These are phyloP conservation scores for Rhinichthys klamathensis DNA, from an alignment of 2,113 vertebrate species.

Conservation along the genomic window DNA sequence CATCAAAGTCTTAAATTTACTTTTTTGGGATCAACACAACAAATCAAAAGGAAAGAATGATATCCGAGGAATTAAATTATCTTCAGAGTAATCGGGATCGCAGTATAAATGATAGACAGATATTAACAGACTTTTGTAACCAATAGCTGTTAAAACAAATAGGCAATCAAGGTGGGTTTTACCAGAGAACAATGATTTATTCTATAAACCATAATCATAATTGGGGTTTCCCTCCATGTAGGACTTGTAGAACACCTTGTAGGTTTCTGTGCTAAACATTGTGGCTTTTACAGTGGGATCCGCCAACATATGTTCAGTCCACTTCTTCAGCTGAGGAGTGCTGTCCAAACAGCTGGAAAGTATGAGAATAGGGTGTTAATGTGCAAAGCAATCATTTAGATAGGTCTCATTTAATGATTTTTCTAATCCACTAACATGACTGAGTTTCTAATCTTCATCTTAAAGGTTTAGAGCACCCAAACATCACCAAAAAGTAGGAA, in stretches of 20 bases:
- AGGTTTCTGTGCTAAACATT: conserved; percentile 64
- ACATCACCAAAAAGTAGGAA: too few relatives aligned
- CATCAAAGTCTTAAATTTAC: background rate
- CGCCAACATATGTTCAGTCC: conserved; percentile 80
- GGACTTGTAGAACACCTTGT: conserved; percentile 69
- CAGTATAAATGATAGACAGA: background rate
- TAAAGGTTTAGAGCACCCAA: too few relatives aligned
- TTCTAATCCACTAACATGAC: background rate
- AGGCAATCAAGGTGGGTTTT: background rate
- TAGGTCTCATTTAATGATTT: background rate
- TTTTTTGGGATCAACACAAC: background rate
- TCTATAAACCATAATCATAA: conserved; percentile 84
- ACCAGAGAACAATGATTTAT: background rate
- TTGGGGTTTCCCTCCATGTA: conserved; percentile 77
- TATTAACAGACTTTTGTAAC: background rate
- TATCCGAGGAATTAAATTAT: background rate
- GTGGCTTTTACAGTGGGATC: conserved; percentile 80
- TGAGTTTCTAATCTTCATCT: background rate
- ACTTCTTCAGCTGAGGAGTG: conserved; percentile 77
- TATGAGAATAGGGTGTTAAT: conserved; percentile 49
- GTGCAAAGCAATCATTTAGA: background rate
- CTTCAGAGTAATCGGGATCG: background rate
- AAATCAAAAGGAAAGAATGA: background rate
- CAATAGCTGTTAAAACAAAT: background rate
- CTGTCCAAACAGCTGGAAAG: conserved; percentile 71